Evolutionary conservation across 2,888 invertebrate genomes (phyloP).

Genomic region (Cerastis rubricosa): DNA sequence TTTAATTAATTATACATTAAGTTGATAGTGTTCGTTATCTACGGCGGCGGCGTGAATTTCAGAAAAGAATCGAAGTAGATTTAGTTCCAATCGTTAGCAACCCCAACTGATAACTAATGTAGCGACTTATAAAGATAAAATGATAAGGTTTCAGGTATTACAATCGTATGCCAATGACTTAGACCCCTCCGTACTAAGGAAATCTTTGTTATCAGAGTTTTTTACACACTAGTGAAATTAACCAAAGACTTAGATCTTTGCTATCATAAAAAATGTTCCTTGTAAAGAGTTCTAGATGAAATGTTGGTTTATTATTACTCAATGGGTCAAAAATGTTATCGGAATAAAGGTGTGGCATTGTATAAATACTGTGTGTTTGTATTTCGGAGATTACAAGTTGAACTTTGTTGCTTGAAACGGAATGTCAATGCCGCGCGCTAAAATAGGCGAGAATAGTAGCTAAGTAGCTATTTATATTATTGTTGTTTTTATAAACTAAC

Average conservation of each 20-base stretch:
- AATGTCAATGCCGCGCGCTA: neutral
- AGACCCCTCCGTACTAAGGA: slow-evolving; percentile 33
- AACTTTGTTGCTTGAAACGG: neutral
- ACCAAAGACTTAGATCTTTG: slow-evolving; percentile 24
- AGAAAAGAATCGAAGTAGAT: slow-evolving; percentile 8
- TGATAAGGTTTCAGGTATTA: slow-evolving; percentile 59
- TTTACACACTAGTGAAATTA: neutral
- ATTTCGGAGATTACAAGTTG: slow-evolving; percentile 12
- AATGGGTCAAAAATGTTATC: slow-evolving; percentile 36
- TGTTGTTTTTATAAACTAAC: neutral
- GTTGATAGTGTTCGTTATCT: neutral
- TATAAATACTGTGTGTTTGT: slow-evolving; percentile 20
- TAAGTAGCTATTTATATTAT: neutral
- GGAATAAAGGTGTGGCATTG: slow-evolving; percentile 52
- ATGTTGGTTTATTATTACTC: neutral
- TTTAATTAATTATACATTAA: neutral
- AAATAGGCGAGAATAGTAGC: neutral
- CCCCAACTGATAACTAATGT: slow-evolving; percentile 61
- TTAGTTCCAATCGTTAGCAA: slow-evolving; percentile 37
- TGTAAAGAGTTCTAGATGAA: slow-evolving; percentile 3
- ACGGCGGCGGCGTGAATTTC: neutral
- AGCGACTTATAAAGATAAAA: slow-evolving; percentile 60
- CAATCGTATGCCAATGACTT: slow-evolving; percentile 18
- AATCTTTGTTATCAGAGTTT: slow-evolving; percentile 12
- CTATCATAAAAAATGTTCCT: neutral